These are phyloP conservation scores for Potamarius usumacintae DNA, from an alignment of 2,113 vertebrate genomes.

Conservation along the genomic window DNA sequence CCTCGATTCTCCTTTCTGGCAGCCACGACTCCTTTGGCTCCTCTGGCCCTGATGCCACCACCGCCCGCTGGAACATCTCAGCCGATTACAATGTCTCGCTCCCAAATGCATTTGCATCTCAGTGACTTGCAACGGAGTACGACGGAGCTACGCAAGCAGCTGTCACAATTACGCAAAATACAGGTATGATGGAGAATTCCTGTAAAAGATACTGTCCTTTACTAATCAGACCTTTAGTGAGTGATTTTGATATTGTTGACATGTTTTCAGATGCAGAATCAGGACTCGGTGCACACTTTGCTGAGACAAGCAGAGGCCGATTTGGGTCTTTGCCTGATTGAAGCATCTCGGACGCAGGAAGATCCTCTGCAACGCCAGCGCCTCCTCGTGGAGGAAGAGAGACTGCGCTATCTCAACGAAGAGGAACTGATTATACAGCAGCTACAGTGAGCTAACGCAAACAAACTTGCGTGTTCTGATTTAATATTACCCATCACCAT, in stretches of 20 bases:
- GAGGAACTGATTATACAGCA: conserved; percentile 96
- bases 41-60: conserved; percentile 79
- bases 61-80: conserved; percentile 75
- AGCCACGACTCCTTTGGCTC: conserved; percentile 76
- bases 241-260: background rate
- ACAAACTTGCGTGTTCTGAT: background rate
- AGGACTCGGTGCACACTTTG: conserved; percentile 85
- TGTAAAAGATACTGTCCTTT: background rate
- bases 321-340: conserved; percentile 88
- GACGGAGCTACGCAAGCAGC: conserved; percentile 86
- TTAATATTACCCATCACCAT: background rate
- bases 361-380: conserved; percentile 96
- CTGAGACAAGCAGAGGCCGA: conserved; percentile 91
- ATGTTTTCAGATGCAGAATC: conserved; percentile 85
- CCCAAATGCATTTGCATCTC: conserved; percentile 94
- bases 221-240: background rate
- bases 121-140: conserved; percentile 91
- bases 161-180: conserved; percentile 88
- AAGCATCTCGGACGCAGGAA: conserved; percentile 89
- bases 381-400: conserved; percentile 93
- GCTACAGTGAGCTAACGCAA: conserved; percentile 83
- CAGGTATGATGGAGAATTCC: conserved; percentile 73
- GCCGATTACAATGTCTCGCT: conserved; percentile 80
- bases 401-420: conserved; percentile 94
- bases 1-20: conserved; percentile 43